Percentiles rank a stretch among this genome's conserved stretches.
phyloP scores from a whole-genome alignment of 37 sponge, comb jelly and placozoan species.

The Cladorhizidae sp. region DNA sequence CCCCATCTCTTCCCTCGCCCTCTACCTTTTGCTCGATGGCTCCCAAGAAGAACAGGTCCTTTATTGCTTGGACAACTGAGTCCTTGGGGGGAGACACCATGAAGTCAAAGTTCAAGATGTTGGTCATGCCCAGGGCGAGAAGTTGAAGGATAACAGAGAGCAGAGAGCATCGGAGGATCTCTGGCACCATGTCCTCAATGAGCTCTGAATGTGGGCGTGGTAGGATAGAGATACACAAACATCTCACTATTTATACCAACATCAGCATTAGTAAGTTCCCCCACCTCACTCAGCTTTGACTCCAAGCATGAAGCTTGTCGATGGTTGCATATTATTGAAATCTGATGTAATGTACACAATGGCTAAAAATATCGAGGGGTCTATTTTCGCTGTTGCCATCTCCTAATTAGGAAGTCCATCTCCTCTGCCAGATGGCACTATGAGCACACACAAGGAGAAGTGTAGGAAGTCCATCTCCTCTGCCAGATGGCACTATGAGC shows the following conservation, averaged over 20 bases:
- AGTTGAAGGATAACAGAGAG: conserved; percentile 81
- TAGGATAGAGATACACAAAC: not conserved
- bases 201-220: conserved; percentile 21
- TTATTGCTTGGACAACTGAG: conserved; percentile 67
- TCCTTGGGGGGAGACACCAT: conserved; percentile 86
- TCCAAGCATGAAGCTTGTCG: too few relatives aligned
- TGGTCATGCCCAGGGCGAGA: conserved; percentile 76
- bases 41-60: conserved; percentile 74
- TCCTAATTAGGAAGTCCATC: too few relatives aligned
- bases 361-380: too few relatives aligned
- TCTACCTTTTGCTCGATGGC: conserved; percentile 56
- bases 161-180: conserved; percentile 91
- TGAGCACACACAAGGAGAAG: too few relatives aligned
- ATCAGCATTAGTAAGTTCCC: not conserved
- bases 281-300: too few relatives aligned
- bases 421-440: too few relatives aligned
- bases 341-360: too few relatives aligned
- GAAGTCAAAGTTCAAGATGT: conserved; percentile 90
- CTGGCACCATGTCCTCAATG: conserved; percentile 73
- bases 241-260: not conserved
- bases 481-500: too few relatives aligned
- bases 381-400: too few relatives aligned
- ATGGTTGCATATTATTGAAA: too few relatives aligned
- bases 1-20: not conserved
- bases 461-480: too few relatives aligned